A percentile compares a stretch with the other conserved stretches of the same genome.
These are phyloP conservation scores for Dicerorhinus sumatrensis DNA, from an alignment of 2,113 vertebrate genomes.

Conservation along the genomic window DNA sequence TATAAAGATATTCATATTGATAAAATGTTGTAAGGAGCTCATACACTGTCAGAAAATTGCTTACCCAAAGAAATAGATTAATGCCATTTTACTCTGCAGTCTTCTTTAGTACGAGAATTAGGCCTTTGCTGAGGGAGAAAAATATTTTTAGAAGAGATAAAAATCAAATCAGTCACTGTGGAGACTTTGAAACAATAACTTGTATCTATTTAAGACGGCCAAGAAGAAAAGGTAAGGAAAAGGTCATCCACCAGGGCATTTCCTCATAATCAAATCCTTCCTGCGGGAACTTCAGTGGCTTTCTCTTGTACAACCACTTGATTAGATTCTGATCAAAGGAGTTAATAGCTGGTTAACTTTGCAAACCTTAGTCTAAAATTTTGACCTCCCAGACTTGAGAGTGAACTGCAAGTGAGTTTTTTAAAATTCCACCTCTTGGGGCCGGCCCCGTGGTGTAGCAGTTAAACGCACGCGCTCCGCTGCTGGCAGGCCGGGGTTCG, in stretches of 20 bases:
- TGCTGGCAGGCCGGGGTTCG: too few species aligned
- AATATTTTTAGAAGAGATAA: conserved; percentile 72
- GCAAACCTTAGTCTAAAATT: conserved; percentile 52
- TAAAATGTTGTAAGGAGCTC: conserved; percentile 63
- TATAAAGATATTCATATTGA: conserved; percentile 78
- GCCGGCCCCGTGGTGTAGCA: too few species aligned
- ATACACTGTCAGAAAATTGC: conserved; percentile 69
- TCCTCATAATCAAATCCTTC: conserved; percentile 41
- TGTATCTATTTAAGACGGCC: conserved; percentile 68
- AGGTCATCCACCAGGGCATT: conserved; percentile 31
- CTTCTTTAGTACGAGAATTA: conserved; percentile 78
- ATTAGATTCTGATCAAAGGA: conserved; percentile 72
- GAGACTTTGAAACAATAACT: conserved; percentile 61
- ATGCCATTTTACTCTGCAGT: conserved; percentile 76
- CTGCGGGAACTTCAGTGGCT: background rate
- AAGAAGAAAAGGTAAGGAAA: conserved; percentile 75
- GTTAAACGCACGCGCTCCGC: too few species aligned
- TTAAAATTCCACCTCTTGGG: conserved; percentile 28
- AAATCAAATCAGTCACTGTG: conserved; percentile 62
- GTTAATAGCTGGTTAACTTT: conserved; percentile 68
- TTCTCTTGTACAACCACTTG: conserved; percentile 42
- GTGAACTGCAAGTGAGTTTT: conserved; percentile 34
- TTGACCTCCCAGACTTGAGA: conserved; percentile 53
- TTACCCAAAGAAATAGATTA: conserved; percentile 78
- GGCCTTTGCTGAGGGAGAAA: conserved; percentile 71